These are phyloP conservation scores for Tribolium castaneum DNA, from an alignment of 1,140 invertebrate genomes.

Conservation along the genomic window DNA sequence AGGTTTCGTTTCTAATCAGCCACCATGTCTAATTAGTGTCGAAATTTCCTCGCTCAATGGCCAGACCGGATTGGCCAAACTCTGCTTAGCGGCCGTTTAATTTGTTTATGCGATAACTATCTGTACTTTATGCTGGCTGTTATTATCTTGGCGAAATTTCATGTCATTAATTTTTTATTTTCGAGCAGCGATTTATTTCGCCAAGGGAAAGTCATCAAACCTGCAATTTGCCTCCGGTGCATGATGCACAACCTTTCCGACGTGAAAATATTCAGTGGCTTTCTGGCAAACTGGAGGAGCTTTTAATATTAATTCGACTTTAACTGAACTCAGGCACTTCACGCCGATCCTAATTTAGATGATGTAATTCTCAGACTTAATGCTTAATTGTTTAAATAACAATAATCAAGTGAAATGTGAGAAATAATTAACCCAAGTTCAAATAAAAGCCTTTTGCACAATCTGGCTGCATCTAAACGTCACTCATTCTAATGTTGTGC, in stretches of 20 bases:
- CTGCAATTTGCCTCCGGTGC: constrained; percentile 4
- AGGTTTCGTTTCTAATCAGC: constrained; percentile 30
- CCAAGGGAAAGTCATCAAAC: constrained; percentile 3
- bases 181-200: constrained; percentile 11
- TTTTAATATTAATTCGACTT: constrained; percentile 21
- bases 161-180: constrained; percentile 32
- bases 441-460: constrained; percentile 22
- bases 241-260: not conserved
- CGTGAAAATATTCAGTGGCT: not conserved
- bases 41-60: not conserved
- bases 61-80: not conserved
- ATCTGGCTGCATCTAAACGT: not conserved
- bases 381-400: constrained; percentile 30
- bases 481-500: not conserved
- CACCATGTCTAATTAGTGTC: constrained; percentile 39
- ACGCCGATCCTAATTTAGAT: constrained; percentile 29
- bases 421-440: constrained; percentile 32
- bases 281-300: not conserved
- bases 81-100: constrained; percentile 13
- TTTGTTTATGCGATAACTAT: constrained; percentile 25
- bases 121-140: constrained; percentile 34
- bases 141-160: constrained; percentile 27
- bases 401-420: constrained; percentile 31
- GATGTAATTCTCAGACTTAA: constrained; percentile 24
- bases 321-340: not conserved